Conservation (phyloP, 2,888 invertebrate genomes). For the Pedicia rivosa region DNA sequence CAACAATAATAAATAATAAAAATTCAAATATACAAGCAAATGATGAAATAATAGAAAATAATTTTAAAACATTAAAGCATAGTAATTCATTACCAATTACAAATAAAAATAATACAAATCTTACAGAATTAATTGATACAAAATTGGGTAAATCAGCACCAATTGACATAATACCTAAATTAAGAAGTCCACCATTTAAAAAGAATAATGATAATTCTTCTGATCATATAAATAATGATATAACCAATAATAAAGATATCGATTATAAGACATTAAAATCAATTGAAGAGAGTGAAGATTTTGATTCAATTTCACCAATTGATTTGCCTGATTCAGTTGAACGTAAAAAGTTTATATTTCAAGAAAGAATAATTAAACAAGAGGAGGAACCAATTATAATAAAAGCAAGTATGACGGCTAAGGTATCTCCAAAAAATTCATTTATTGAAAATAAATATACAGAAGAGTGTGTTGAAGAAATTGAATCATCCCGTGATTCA, state of each 20-base stretch:
- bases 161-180: conserved; percentile 46
- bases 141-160: conserved; percentile 44
- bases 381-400: conserved; percentile 24
- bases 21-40: conserved; percentile 10
- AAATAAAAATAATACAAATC: conserved; percentile 10
- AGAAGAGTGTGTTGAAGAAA: conserved; percentile 23
- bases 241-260: conserved; percentile 22
- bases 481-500: conserved; percentile 37
- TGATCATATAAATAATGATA: conserved; percentile 43
- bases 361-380: conserved; percentile 4
- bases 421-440: conserved; percentile 27
- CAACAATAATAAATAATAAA: conserved; percentile 7
- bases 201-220: conserved; percentile 41
- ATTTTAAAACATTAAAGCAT: conserved; percentile 9
- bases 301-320: conserved; percentile 19
- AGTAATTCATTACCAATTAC: conserved; percentile 9
- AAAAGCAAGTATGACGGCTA: conserved; percentile 25
- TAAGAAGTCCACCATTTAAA: conserved; percentile 39
- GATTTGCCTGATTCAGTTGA: conserved; percentile 26
- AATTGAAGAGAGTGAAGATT: conserved; percentile 12
- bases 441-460: conserved; percentile 27
- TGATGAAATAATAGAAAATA: conserved; percentile 18
- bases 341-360: conserved; percentile 8
- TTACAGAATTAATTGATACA: conserved; percentile 14
- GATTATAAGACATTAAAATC: conserved; percentile 13